A percentile compares a stretch with the other conserved stretches of the same genome.
Evolutionary conservation across 53 echinoderm and acorn worm genomes (phyloP).

Genomic region (Actinopyga echinites): DNA sequence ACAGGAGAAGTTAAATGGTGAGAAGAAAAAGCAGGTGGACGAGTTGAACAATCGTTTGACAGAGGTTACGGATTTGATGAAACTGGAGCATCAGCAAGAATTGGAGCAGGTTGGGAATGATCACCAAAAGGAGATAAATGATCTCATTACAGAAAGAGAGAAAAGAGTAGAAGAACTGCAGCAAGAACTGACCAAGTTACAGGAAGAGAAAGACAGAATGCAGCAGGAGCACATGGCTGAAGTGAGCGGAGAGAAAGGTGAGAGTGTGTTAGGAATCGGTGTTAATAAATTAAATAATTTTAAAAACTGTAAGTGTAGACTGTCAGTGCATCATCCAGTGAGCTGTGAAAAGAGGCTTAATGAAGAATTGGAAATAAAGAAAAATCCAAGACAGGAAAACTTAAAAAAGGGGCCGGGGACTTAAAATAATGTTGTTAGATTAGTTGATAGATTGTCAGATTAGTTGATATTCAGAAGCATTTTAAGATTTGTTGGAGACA

Average conservation of each 20-base stretch:
- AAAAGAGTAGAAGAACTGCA: constrained; percentile 62
- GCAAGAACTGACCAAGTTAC: constrained; percentile 52
- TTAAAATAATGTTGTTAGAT: too few relatives aligned
- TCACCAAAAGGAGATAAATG: constrained; percentile 55
- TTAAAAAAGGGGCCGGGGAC: too few relatives aligned
- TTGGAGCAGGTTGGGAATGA: constrained; percentile 51
- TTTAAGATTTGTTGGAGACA: too few relatives aligned
- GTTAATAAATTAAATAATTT: too few relatives aligned
- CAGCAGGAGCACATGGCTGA: constrained; percentile 39
- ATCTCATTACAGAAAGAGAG: constrained; percentile 40
- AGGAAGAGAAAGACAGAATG: constrained; percentile 60
- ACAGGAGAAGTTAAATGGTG: constrained; percentile 47
- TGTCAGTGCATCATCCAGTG: too few relatives aligned
- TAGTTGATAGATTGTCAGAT: too few relatives aligned
- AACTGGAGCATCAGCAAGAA: constrained; percentile 54
- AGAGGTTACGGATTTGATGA: constrained; percentile 53
- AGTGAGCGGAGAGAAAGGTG: constrained; percentile 38
- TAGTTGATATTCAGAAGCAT: too few relatives aligned
- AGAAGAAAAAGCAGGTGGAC: constrained; percentile 59
- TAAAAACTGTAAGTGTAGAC: too few relatives aligned
- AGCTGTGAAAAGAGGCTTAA: too few relatives aligned
- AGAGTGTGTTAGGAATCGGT: too few relatives aligned
- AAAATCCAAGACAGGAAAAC: too few relatives aligned
- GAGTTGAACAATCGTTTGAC: constrained; percentile 35
- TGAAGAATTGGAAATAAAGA: too few relatives aligned